A percentile compares a stretch with the other conserved stretches of the same genome.
phyloP scores from a whole-genome alignment of 92 coral and sea anemone genomes.

The Desmophyllum pertusum region DNA sequence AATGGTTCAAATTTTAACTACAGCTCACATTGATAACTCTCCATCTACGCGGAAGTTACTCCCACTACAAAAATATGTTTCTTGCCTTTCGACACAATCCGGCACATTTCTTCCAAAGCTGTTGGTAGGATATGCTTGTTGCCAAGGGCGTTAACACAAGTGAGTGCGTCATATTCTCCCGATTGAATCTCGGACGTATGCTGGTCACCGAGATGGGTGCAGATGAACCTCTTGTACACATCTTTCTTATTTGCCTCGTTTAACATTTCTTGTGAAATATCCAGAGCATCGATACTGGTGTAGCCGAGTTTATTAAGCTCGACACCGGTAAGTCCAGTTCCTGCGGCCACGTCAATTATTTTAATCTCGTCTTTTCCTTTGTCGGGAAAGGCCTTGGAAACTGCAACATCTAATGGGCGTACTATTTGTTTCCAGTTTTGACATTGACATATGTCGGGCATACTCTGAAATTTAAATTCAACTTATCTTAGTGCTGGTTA shows the following conservation, averaged over 20 bases:
- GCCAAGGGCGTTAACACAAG: background rate
- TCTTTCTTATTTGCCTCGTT: background rate
- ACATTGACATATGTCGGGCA: no score
- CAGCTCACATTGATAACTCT: no score
- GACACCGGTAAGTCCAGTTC: background rate
- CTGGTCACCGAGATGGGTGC: background rate
- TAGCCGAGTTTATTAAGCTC: background rate
- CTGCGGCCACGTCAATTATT: conserved; percentile 4
- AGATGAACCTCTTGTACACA: background rate
- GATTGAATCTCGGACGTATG: background rate
- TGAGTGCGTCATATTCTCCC: background rate
- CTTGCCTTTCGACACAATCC: conserved; percentile 4
- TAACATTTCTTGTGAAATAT: no score
- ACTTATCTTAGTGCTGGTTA: no score
- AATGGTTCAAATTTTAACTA: no score
- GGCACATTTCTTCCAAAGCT: background rate
- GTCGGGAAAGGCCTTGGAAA: background rate
- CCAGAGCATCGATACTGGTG: background rate
- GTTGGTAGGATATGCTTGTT: conserved; percentile 3
- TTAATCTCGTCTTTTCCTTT: background rate
- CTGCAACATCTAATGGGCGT: no score
- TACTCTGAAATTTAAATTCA: no score
- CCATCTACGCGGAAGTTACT: no score
- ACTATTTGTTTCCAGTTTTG: no score
- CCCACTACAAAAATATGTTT: no score